Evolutionary conservation across 2,888 invertebrate species (phyloP).

Genomic region (Drosophila nr. perissopoda): DNA sequence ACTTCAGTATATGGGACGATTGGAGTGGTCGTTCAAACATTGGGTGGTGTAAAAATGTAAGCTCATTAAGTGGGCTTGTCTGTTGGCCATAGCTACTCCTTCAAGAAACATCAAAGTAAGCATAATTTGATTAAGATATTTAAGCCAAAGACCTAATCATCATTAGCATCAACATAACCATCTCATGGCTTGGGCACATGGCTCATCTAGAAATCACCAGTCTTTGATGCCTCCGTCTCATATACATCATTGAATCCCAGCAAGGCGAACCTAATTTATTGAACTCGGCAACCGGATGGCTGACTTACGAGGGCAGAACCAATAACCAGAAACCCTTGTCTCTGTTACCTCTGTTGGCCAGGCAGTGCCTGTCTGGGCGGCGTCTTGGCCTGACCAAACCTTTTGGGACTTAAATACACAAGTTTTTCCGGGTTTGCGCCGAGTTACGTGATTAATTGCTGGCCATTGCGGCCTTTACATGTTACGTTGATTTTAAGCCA

Average conservation of each 20-base stretch:
- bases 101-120: slow-evolving; percentile 78
- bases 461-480: slow-evolving; percentile 54
- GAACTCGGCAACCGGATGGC: slow-evolving; percentile 54
- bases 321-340: slow-evolving; percentile 25
- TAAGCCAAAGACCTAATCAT: slow-evolving; percentile 80
- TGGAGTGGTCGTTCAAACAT: slow-evolving; percentile 40
- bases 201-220: slow-evolving; percentile 57
- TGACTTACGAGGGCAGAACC: slow-evolving; percentile 40
- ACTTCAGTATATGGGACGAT: slow-evolving; percentile 47
- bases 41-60: slow-evolving; percentile 62
- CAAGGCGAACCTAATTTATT: slow-evolving; percentile 69
- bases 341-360: slow-evolving; percentile 17
- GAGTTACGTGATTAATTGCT: slow-evolving; percentile 71
- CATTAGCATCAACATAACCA: slow-evolving; percentile 79
- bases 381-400: slow-evolving; percentile 42
- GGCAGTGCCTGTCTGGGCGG: not conserved
- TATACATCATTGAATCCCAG: slow-evolving; percentile 68
- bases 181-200: slow-evolving; percentile 32
- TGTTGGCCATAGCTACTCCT: slow-evolving; percentile 28
- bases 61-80: slow-evolving; percentile 76
- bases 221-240: slow-evolving; percentile 68
- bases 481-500: slow-evolving; percentile 71
- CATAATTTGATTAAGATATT: slow-evolving; percentile 82
- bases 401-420: slow-evolving; percentile 67
- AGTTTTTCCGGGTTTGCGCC: slow-evolving; percentile 61